These are phyloP conservation scores for Zalophus californianus DNA, from an alignment of 2,797 vertebrate genomes.

Conservation along the genomic window DNA sequence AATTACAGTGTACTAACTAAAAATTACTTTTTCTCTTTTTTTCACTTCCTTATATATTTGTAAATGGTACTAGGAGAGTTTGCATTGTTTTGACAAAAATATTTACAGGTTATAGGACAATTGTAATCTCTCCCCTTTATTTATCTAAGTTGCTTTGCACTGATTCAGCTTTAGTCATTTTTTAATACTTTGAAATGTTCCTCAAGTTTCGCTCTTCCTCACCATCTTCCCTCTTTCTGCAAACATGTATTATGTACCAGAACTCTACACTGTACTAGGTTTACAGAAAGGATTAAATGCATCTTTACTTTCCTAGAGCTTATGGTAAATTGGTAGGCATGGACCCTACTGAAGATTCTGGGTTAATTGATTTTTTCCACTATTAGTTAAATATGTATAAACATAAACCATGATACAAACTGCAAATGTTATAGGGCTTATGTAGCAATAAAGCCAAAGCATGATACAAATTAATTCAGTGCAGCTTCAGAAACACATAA, in stretches of 20 bases:
- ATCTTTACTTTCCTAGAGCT: background rate
- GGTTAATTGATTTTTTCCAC: conserved; percentile 8
- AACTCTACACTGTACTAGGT: background rate
- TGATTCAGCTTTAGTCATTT: background rate
- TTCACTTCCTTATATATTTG: background rate
- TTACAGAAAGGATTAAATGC: background rate
- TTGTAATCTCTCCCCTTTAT: background rate
- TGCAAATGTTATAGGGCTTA: conserved; percentile 4
- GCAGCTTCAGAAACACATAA: background rate
- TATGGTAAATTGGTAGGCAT: background rate
- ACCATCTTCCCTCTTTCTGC: background rate
- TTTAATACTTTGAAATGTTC: background rate
- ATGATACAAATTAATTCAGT: background rate
- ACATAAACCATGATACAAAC: background rate
- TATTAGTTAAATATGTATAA: conserved; percentile 11
- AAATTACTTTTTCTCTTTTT: background rate
- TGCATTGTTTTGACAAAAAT: background rate
- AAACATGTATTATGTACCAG: background rate
- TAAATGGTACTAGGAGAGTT: background rate
- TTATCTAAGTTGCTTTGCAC: background rate
- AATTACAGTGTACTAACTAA: background rate
- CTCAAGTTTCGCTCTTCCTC: background rate
- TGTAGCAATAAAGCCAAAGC: conserved; percentile 40
- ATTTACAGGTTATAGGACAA: background rate
- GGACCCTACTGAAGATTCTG: background rate